phyloP scores from a whole-genome alignment of 1,140 invertebrate species.

The Riptortus pedestris region DNA sequence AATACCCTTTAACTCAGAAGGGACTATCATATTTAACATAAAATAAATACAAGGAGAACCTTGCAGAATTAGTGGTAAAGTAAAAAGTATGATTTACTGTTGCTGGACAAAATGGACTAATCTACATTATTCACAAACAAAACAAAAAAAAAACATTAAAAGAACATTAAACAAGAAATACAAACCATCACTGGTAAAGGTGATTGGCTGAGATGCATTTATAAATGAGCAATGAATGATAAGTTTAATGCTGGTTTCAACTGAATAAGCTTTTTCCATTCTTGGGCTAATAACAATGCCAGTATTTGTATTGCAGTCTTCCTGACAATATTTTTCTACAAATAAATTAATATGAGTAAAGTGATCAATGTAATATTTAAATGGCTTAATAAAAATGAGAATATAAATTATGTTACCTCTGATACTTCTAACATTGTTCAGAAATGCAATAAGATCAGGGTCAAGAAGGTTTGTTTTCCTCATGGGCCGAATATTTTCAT shows the following conservation, averaged over 20 bases:
- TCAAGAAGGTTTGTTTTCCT: constrained; percentile 48
- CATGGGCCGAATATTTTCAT: constrained; percentile 1
- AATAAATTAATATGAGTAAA: constrained; percentile 24
- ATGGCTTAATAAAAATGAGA: too few relatives aligned
- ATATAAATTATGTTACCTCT: too few relatives aligned
- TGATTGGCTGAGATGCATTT: constrained; percentile 51
- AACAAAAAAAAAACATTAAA: constrained; percentile 17
- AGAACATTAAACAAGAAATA: constrained; percentile 24
- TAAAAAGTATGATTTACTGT: too few relatives aligned
- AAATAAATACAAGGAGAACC: too few relatives aligned
- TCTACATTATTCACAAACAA: too few relatives aligned
- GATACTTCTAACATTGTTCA: constrained; percentile 54
- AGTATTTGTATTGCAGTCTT: constrained; percentile 60
- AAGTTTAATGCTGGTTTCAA: constrained; percentile 74
- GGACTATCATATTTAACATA: too few relatives aligned
- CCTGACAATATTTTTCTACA: constrained; percentile 55
- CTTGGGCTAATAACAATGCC: constrained; percentile 72
- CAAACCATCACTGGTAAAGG: constrained; percentile 79
- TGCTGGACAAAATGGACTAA: too few relatives aligned
- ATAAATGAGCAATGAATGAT: constrained; percentile 50
- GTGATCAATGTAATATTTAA: too few relatives aligned
- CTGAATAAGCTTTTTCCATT: constrained; percentile 61
- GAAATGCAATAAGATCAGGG: constrained; percentile 65
- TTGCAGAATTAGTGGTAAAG: too few relatives aligned
- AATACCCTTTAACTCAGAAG: too few relatives aligned